phyloP scores from a whole-genome alignment of 2,888 invertebrate genomes.

The Myopa tessellatipennis region DNA sequence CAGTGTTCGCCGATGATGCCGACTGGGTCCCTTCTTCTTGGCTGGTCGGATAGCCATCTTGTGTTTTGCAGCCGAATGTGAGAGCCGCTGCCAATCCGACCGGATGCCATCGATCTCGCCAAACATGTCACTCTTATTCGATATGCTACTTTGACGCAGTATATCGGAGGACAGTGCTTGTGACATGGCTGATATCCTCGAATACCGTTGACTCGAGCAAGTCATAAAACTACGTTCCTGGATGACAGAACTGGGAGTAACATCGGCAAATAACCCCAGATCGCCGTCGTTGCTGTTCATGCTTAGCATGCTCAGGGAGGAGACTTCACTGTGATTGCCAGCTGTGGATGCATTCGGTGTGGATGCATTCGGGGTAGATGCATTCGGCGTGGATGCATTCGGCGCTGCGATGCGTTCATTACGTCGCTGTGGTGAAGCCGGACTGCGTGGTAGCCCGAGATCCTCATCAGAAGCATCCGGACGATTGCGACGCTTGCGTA shows the following conservation, averaged over 20 bases:
- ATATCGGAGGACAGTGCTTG: constrained; percentile 53
- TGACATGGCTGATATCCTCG: constrained; percentile 44
- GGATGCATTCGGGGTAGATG: constrained; percentile 37
- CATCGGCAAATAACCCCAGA: constrained; percentile 46
- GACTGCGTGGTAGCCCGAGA: constrained; percentile 80
- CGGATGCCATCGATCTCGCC: constrained; percentile 64
- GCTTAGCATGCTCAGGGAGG: constrained; percentile 74
- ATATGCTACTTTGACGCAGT: constrained; percentile 48
- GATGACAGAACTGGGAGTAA: constrained; percentile 48
- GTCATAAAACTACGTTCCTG: constrained; percentile 46
- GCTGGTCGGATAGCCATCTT: constrained; percentile 83
- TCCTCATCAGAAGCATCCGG: constrained; percentile 81
- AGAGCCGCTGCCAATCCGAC: constrained; percentile 71
- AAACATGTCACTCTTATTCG: constrained; percentile 32
- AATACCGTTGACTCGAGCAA: constrained; percentile 41
- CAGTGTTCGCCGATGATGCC: constrained; percentile 73
- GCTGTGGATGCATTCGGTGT: constrained; percentile 63
- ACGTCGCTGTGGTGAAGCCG: constrained; percentile 76
- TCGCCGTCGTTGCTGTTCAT: constrained; percentile 74
- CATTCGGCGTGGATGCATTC: constrained; percentile 35
- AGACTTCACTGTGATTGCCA: constrained; percentile 62
- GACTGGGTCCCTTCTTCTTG: constrained; percentile 79
- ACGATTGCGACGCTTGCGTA: constrained; percentile 75
- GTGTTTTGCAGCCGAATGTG: constrained; percentile 84
- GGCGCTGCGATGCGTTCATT: constrained; percentile 42